Conservation (phyloP, 2,797 vertebrate species). For the Oryzias dopingdopingensis region DNA sequence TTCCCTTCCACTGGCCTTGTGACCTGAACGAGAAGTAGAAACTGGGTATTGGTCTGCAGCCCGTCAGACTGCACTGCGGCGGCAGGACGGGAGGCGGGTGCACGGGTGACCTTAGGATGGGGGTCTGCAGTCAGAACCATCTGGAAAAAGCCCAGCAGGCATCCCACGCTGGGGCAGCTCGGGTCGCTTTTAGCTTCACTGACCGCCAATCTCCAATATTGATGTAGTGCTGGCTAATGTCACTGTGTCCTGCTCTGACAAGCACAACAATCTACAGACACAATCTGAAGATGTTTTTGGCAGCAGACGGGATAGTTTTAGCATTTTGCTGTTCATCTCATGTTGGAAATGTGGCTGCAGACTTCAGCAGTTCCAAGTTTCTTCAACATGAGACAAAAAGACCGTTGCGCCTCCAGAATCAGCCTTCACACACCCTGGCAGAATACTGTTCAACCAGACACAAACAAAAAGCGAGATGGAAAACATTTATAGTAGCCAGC, state of each 20-base stretch:
- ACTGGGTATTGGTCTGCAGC: slow-evolving; percentile 42
- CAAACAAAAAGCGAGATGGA: slow-evolving; percentile 11
- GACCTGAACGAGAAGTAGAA: slow-evolving; percentile 8
- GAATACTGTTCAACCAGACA: neutral
- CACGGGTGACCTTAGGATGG: slow-evolving; percentile 16
- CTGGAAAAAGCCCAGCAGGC: slow-evolving; percentile 72
- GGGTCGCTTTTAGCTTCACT: slow-evolving; percentile 37
- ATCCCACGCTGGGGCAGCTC: slow-evolving; percentile 38
- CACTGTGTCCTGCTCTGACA: slow-evolving; percentile 31
- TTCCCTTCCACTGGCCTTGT: too few relatives aligned
- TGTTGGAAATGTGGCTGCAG: too few relatives aligned
- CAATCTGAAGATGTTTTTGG: slow-evolving; percentile 31
- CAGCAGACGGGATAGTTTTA: too few relatives aligned
- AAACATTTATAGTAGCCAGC: slow-evolving; percentile 1
- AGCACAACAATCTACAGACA: slow-evolving; percentile 24
- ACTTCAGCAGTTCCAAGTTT: too few relatives aligned
- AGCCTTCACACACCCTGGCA: too few relatives aligned
- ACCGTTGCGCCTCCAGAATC: too few relatives aligned
- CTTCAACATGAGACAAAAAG: too few relatives aligned
- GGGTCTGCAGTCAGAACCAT: slow-evolving; percentile 51
- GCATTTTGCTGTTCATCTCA: too few relatives aligned
- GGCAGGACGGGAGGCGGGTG: slow-evolving; percentile 7
- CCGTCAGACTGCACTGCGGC: slow-evolving; percentile 60
- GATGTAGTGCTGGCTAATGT: slow-evolving; percentile 44
- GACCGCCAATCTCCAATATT: slow-evolving; percentile 41